A percentile compares a stretch with the other conserved stretches of the same genome.
These are phyloP conservation scores for Oceanites oceanicus DNA, from an alignment of 2,113 vertebrate species.

Conservation along the genomic window DNA sequence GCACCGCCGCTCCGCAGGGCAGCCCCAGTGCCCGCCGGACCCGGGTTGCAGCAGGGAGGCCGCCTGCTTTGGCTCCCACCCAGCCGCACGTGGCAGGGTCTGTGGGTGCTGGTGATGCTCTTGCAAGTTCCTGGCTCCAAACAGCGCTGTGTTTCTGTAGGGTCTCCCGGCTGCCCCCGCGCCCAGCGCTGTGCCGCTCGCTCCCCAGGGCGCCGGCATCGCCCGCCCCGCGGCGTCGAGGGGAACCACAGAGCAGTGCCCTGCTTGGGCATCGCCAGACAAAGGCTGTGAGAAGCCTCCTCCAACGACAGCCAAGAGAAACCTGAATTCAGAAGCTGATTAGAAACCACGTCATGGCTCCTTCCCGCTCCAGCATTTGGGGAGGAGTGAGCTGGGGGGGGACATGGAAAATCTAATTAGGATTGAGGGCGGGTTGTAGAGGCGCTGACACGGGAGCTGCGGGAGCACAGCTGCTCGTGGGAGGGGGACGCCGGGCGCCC, in stretches of 20 bases:
- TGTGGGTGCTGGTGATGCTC: not conserved
- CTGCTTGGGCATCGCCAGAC: not conserved
- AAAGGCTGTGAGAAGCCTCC: not conserved
- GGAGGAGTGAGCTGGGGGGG: not conserved
- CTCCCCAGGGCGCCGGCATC: fast-evolving
- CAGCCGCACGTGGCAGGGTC: fast-evolving
- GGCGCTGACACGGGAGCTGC: not conserved
- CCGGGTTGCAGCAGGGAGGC: fast-evolving
- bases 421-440: constrained; percentile 21
- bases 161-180: not conserved
- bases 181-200: fast-evolving
- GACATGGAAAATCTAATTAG: not conserved
- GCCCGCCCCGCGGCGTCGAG: fast-evolving
- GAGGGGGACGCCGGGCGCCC: not conserved
- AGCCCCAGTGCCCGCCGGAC: fast-evolving
- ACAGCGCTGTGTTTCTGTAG: fast-evolving
- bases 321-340: constrained; percentile 31
- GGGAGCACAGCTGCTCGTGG: not conserved
- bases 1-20: not conserved
- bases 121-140: not conserved
- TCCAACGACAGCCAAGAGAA: not conserved
- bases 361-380: constrained; percentile 37
- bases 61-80: not conserved
- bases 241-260: not conserved
- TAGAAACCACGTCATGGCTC: constrained; percentile 59